phyloP scores from a whole-genome alignment of 2,113 vertebrate species.

The Chloropsis hardwickii region DNA sequence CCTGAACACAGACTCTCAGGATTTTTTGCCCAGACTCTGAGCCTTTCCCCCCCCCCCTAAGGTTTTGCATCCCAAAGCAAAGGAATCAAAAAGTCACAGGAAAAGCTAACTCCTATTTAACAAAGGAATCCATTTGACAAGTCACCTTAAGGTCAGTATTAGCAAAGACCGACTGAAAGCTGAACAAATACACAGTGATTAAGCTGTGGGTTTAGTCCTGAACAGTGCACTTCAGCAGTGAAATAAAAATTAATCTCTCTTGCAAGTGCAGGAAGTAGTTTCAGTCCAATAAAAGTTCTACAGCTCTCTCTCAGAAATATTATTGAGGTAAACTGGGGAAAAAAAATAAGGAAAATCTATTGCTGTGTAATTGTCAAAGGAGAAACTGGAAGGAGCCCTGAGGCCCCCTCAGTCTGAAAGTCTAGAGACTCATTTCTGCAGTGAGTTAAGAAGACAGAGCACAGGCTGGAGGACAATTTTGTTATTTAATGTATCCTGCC shows the following conservation, averaged over 20 bases:
- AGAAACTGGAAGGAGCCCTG: background rate
- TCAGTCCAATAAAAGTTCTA: background rate
- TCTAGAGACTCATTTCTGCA: background rate
- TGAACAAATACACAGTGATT: background rate
- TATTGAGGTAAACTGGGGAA: background rate
- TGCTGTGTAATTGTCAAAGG: background rate
- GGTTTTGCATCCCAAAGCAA: slow-evolving; percentile 3
- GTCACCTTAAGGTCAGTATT: background rate
- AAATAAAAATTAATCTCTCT: background rate
- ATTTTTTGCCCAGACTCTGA: background rate
- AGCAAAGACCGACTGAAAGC: background rate
- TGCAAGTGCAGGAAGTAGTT: background rate
- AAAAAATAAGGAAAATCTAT: background rate
- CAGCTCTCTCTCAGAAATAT: background rate
- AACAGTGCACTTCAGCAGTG: background rate
- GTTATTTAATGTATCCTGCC: background rate
- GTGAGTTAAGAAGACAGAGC: background rate
- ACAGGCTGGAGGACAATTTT: background rate
- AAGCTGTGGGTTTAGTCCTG: background rate
- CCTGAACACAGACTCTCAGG: background rate
- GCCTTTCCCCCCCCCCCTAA: accelerated
- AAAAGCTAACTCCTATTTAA: background rate
- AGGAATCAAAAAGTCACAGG: background rate
- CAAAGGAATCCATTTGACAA: background rate
- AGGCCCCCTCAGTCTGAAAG: background rate